A percentile compares a stretch with the other conserved stretches of the same genome.
Evolutionary conservation across 2,797 vertebrate species (phyloP).

Genomic region (Helostoma temminkii): DNA sequence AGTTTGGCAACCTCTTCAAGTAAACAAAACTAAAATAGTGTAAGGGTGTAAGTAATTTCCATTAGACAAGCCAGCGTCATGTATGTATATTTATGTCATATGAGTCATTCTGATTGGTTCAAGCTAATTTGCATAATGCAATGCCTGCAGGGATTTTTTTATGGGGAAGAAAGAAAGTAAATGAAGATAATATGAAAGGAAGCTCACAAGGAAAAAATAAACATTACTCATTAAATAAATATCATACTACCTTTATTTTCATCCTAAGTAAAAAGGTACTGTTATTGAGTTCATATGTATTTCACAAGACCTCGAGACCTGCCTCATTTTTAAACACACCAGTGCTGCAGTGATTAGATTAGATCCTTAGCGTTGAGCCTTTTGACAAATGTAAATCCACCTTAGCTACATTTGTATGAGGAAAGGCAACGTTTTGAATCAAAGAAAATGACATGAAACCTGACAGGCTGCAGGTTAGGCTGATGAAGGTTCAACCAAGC

Average conservation of each 20-base stretch:
- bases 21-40: constrained; percentile 51
- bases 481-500: neutral
- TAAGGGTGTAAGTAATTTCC: constrained; percentile 31
- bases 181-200: constrained; percentile 4
- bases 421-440: neutral
- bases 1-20: constrained; percentile 32
- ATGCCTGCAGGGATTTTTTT: constrained; percentile 12
- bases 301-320: neutral
- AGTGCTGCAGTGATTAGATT: neutral
- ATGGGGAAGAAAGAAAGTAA: neutral
- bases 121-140: constrained; percentile 51
- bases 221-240: constrained; percentile 4
- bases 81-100: constrained; percentile 42
- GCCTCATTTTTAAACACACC: constrained; percentile 6
- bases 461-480: neutral
- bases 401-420: no score
- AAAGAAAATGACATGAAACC: neutral
- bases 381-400: neutral
- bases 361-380: no score
- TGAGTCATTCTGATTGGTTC: constrained; percentile 48
- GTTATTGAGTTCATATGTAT: neutral
- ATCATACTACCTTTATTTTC: neutral
- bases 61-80: constrained; percentile 8
- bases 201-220: neutral
- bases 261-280: neutral